Evolutionary conservation across 2,113 vertebrate species (phyloP).

Genomic region (Pionites leucogaster): DNA sequence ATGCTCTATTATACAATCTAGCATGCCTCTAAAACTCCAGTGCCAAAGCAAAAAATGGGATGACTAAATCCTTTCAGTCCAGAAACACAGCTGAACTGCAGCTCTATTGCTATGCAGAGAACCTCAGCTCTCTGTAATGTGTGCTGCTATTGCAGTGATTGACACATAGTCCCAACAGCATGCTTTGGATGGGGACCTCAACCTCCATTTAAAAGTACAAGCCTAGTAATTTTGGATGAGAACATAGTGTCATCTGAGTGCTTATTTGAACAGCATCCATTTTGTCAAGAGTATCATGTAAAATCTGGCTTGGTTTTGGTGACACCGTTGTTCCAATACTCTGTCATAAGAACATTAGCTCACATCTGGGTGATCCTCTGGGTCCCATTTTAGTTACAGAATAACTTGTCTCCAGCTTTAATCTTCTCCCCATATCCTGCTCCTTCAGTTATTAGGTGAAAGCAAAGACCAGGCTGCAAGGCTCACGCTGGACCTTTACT

Average conservation of each 20-base stretch:
- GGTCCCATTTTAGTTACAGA: neutral
- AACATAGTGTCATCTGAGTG: neutral
- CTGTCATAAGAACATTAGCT: neutral
- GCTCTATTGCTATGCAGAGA: neutral
- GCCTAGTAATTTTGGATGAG: neutral
- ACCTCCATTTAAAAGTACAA: neutral
- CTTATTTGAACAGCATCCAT: neutral
- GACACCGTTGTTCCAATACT: neutral
- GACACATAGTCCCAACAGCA: neutral
- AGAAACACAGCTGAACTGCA: neutral
- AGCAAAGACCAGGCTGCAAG: neutral
- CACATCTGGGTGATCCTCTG: neutral
- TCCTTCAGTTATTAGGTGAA: neutral
- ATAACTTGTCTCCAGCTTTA: neutral
- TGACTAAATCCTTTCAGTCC: neutral
- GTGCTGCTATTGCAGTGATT: neutral
- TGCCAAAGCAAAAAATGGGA: neutral
- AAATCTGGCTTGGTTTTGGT: neutral
- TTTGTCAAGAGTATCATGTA: neutral
- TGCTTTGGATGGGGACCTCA: neutral
- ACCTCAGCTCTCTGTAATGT: neutral
- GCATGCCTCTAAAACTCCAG: neutral
- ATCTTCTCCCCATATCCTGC: neutral
- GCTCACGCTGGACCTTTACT: neutral
- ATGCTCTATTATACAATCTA: neutral